Conservation (phyloP, 2,113 vertebrate species). For the Eulemur macaco region DNA sequence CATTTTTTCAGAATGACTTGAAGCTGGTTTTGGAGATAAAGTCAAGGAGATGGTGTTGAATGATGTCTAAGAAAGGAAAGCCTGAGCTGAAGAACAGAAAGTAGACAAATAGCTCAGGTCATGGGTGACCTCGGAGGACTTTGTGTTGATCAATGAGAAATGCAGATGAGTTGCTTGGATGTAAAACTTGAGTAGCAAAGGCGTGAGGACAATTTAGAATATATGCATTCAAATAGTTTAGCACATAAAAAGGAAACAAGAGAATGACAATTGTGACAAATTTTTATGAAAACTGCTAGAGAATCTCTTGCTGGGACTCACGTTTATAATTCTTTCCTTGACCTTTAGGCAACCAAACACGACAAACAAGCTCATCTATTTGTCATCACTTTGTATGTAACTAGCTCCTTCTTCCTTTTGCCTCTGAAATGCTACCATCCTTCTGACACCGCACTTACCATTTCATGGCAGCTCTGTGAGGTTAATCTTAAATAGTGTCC, state of each 20-base stretch:
- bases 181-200: not conserved
- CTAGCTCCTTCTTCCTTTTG: conserved; percentile 25
- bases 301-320: not conserved
- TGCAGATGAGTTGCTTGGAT: not conserved
- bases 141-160: not conserved
- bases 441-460: not conserved
- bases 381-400: conserved; percentile 18
- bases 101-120: not conserved
- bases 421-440: conserved; percentile 10
- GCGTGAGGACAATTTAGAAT: not conserved
- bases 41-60: not conserved
- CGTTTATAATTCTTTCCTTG: conserved; percentile 38
- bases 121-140: not conserved
- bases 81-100: not conserved
- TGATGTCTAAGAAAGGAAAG: not conserved
- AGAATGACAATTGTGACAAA: not conserved
- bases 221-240: not conserved
- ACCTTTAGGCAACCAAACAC: conserved; percentile 33
- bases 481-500: not conserved
- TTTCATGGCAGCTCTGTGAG: not conserved
- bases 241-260: not conserved
- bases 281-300: not conserved
- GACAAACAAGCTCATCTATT: not conserved
- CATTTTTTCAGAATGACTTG: not conserved
- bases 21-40: not conserved